Conservation (phyloP, 2,797 vertebrate genomes). For the Schizopygopsis malacanthus region DNA sequence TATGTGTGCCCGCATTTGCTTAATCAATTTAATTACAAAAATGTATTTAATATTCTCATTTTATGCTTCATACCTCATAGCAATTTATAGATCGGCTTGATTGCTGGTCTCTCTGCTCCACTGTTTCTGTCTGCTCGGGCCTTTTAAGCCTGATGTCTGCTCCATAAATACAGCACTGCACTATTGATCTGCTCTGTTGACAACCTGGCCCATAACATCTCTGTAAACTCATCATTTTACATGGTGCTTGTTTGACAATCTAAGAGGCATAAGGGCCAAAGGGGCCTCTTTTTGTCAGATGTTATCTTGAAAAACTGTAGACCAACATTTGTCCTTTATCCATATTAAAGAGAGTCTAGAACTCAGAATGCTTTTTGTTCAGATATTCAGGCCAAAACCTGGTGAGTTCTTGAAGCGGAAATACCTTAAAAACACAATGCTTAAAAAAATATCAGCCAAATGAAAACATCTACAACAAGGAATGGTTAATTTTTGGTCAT, state of each 20-base stretch:
- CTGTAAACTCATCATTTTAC: conserved; percentile 33
- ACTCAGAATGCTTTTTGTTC: neutral
- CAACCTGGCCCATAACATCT: conserved; percentile 13
- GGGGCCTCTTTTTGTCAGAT: neutral
- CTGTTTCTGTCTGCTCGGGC: neutral
- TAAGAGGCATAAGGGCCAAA: neutral
- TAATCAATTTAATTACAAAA: conserved; percentile 19
- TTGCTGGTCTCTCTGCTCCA: neutral
- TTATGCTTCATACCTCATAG: conserved; percentile 10
- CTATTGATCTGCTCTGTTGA: conserved; percentile 33
- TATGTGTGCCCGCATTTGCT: neutral
- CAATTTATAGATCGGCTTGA: conserved; percentile 22
- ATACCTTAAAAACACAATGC: neutral
- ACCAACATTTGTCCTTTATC: neutral
- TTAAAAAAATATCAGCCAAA: neutral
- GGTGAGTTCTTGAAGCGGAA: neutral
- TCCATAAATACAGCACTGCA: conserved; percentile 30
- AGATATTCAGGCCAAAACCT: neutral
- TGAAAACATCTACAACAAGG: neutral
- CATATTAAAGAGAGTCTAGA: neutral
- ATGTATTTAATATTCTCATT: neutral
- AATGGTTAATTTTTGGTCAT: neutral
- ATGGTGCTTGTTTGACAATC: conserved; percentile 15
- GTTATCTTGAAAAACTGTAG: neutral
- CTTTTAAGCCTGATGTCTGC: conserved; percentile 25